Evolutionary conservation across 1,140 invertebrate genomes (phyloP).

Genomic region (Drosophila quadrilineata): DNA sequence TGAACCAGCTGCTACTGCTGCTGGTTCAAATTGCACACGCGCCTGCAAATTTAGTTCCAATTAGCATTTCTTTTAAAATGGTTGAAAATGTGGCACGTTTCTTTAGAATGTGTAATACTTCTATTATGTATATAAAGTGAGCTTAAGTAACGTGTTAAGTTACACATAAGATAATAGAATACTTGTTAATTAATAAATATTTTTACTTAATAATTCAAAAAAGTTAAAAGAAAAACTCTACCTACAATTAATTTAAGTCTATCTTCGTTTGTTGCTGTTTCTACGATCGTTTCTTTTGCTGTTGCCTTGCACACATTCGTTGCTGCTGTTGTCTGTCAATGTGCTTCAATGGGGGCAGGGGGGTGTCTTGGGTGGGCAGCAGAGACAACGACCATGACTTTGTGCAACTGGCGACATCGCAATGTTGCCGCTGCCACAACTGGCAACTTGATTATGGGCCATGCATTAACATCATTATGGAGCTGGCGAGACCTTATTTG

Average conservation of each 20-base stretch:
- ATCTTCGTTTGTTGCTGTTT: constrained; percentile 44
- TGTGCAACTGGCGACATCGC: constrained; percentile 49
- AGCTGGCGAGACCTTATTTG: constrained; percentile 63
- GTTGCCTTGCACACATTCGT: constrained; percentile 18
- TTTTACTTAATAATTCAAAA: no score
- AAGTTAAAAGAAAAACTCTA: no score
- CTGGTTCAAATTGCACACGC: neutral
- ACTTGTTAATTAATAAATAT: no score
- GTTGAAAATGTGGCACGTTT: no score
- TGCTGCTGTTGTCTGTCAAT: constrained; percentile 1
- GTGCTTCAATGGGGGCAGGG: neutral
- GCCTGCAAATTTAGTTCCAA: neutral
- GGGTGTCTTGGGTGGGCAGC: constrained; percentile 4
- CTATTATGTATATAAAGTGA: no score
- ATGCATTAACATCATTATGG: constrained; percentile 61
- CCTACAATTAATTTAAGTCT: no score
- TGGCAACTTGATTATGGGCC: constrained; percentile 50
- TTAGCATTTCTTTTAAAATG: no score
- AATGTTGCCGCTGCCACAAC: constrained; percentile 35
- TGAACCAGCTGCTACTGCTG: constrained; percentile 35
- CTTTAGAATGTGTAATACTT: no score
- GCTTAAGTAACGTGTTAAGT: no score
- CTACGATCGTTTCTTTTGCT: constrained; percentile 17
- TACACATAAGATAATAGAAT: no score
- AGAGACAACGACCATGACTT: constrained; percentile 58